Percentiles rank a stretch among this genome's conserved stretches.
phyloP scores from a whole-genome alignment of 2,797 vertebrate species.

The Trachurus trachurus region DNA sequence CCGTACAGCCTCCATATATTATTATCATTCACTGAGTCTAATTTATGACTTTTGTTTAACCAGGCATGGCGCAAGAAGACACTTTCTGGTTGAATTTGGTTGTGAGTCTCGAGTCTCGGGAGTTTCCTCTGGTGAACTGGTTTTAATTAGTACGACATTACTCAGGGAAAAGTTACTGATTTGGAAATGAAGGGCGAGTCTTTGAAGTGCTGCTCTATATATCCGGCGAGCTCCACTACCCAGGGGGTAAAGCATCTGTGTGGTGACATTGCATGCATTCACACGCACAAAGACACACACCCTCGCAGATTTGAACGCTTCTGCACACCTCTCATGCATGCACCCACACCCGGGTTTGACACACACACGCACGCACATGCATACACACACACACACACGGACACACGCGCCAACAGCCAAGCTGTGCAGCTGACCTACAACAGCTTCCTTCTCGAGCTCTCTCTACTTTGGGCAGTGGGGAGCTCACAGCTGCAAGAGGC shows the following conservation, averaged over 20 bases:
- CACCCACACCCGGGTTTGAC: constrained; percentile 24
- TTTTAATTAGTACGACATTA: constrained; percentile 82
- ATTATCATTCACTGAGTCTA: constrained; percentile 71
- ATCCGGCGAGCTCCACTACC: constrained; percentile 73
- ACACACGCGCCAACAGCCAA: constrained; percentile 62
- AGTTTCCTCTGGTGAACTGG: constrained; percentile 66
- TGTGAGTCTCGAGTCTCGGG: constrained; percentile 51
- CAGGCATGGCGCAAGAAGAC: constrained; percentile 61
- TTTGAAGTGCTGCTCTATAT: constrained; percentile 86
- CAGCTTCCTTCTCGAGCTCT: constrained; percentile 77
- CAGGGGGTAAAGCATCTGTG: constrained; percentile 76
- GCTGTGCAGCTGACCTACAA: constrained; percentile 84
- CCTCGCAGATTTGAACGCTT: constrained; percentile 42
- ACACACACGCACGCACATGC: constrained; percentile 9
- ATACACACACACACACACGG: constrained; percentile 12
- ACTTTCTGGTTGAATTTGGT: constrained; percentile 70
- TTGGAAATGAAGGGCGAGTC: constrained; percentile 85
- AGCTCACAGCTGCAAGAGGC: constrained; percentile 80
- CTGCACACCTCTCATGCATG: constrained; percentile 42
- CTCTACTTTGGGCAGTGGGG: constrained; percentile 76
- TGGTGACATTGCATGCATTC: constrained; percentile 77
- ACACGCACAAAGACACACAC: constrained; percentile 58
- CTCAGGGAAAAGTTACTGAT: constrained; percentile 78
- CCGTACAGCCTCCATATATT: constrained; percentile 35
- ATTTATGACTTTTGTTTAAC: constrained; percentile 73